Evolutionary conservation across 2,888 invertebrate genomes (phyloP), one percentile per base, ranked within the genome.

Genomic region (Drosophila multiciliata): DNA sequence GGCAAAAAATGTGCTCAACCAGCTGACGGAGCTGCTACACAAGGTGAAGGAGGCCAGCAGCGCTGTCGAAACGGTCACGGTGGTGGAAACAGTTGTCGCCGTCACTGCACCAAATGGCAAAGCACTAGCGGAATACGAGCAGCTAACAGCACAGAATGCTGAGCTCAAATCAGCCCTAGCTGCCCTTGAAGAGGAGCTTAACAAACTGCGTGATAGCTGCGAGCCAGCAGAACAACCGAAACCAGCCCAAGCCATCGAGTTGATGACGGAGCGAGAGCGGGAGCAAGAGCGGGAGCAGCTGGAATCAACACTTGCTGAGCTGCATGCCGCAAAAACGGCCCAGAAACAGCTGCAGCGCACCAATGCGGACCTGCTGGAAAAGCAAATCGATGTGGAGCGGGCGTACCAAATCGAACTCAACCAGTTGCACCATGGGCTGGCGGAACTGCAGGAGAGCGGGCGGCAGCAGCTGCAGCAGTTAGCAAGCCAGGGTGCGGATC

Each of bases 401-500:
- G 52, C 42, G 20, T 50, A 78, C 8, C 36, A 68, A 7, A 45
- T 68, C 1, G 53, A 88, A 33, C 12, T 75, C 8, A 53, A 79
- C 6, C 63, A 71, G 5, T 8, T 33, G 2, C 64, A 65, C 3
- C 20, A 17, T 5, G 59, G n/a, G n/a, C 49, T 75, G 2, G 32
- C 15, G 1, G 80, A 85, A 6, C 33, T 81, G 20, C 73, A 73
- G 7, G 59, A 59, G 20, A 36, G 52, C 4, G 68, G 94, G 54
- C 93, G 94, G 66, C 94, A 94, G 66, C 91, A 93, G n/a, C 93
- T 94, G 53, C 94, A 94, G 82, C 91, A 94, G 82, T 89, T 94
- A 65, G 88, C 29, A 61, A 66, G 93, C 82, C 90, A 94, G 67
- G 91, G 92, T 83, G 75, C 92, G 9, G 92, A 94, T 91, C 52